These are phyloP conservation scores for Ditula angustiorana DNA, from an alignment of 2,888 invertebrate genomes.

Conservation along the genomic window DNA sequence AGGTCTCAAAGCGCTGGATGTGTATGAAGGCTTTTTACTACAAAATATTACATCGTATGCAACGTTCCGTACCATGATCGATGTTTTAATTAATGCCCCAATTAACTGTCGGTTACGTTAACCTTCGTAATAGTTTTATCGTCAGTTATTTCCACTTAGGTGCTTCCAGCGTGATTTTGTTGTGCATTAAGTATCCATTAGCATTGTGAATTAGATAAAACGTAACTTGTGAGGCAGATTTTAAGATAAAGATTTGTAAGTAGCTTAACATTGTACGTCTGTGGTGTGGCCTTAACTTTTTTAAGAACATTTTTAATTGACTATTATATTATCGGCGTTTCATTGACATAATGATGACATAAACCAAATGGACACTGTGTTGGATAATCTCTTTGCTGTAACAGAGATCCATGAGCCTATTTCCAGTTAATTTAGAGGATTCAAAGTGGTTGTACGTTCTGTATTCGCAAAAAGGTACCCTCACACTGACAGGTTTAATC, in stretches of 20 bases:
- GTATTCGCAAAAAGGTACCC: too few relatives aligned
- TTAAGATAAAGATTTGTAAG: constrained; percentile 22
- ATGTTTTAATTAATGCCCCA: constrained; percentile 59
- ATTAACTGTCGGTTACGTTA: constrained; percentile 54
- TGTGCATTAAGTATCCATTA: constrained; percentile 27
- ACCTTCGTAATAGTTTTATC: constrained; percentile 45
- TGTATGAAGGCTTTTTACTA: not conserved
- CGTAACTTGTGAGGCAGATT: constrained; percentile 9
- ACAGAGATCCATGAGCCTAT: not conserved
- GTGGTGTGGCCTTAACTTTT: constrained; percentile 17
- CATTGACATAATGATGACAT: not conserved
- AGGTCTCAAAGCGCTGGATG: not conserved
- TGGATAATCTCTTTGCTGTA: not conserved
- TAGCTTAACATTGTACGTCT: constrained; percentile 14
- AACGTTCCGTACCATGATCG: constrained; percentile 50
- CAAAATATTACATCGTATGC: constrained; percentile 12
- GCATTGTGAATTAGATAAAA: constrained; percentile 23
- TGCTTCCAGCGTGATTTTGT: constrained; percentile 8
- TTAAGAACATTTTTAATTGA: constrained; percentile 8
- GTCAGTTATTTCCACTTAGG: constrained; percentile 44
- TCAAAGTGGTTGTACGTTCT: too few relatives aligned
- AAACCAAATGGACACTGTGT: not conserved
- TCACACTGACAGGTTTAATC: not conserved
- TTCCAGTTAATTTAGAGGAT: not conserved
- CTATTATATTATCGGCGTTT: not conserved